Base-by-base conservation (phyloP, 2,113 vertebrate genomes). In the Charadrius vociferus region DNA sequence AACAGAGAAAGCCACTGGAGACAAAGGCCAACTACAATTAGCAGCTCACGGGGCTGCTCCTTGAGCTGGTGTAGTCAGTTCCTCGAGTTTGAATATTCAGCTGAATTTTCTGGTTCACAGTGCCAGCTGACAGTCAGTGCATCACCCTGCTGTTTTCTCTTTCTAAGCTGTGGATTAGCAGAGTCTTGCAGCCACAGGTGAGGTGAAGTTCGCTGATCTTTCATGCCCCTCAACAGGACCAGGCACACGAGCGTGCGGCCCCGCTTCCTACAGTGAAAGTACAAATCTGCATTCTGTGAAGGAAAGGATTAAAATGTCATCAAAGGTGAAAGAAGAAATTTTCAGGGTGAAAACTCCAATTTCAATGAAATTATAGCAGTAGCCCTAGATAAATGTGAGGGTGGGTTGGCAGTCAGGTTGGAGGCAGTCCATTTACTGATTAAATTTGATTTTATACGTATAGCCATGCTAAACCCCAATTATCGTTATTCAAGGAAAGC, bases 341-440 rank as follows among this genome's bases (percentile, higher is more conserved):
- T 97, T 93, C 92, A 86, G 81, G 65, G 81, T 96, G 96, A 94
- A 96, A 95, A 95, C 62, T 92, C 59, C 85, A 75, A 85, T 97
- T 97, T 97, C 93, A 86, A 95, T 97, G 83, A 95, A 96, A 98
- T 97, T 91, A 97, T 68, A 91, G 88, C 88, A 90, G 93, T 82
- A 97, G 96, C 91, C 84, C 92, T 97, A 96, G 95, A 97, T 94
- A 95, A 97, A 98, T 97, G 83, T 91, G 91, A 97, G 50, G 63
- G 92, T 78, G 61, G 59, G 73, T 95, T 97, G 92, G 96, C 96
- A 97, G 96, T 97, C 84, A 97, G 97, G 97, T 97, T 87, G 90
- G 92, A 97, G 89, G 88, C 95, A 98, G 95, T 91, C 82, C 93
- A 97, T 97, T 98, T 97, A 84, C 96, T 90, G 89, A 98, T 98